These are phyloP conservation scores for Steinernema scapterisci DNA, from an alignment of 2,888 invertebrate species.

Conservation along the genomic window DNA sequence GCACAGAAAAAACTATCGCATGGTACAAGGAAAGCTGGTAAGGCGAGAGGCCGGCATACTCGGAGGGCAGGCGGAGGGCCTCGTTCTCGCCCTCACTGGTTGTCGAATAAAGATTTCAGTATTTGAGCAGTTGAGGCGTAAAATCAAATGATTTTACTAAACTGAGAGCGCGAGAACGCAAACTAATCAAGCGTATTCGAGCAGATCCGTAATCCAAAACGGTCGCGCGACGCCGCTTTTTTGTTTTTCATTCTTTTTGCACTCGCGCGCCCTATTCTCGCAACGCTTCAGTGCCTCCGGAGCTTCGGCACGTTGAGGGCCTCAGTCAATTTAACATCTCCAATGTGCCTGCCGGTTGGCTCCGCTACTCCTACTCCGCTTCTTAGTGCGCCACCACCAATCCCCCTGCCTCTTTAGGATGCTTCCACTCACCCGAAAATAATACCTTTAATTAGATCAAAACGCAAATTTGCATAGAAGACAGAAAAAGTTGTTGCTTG, in stretches of 20 bases:
- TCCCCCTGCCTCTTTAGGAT: slow-evolving; percentile 26
- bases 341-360: slow-evolving; percentile 23
- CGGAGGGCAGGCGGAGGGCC: slow-evolving; percentile 14
- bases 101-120: slow-evolving; percentile 25
- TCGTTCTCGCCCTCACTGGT: slow-evolving; percentile 20
- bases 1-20: slow-evolving; percentile 12
- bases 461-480: slow-evolving; percentile 28
- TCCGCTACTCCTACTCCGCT: slow-evolving; percentile 18
- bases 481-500: slow-evolving; percentile 33
- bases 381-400: slow-evolving; percentile 16
- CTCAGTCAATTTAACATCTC: slow-evolving; percentile 29
- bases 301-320: slow-evolving; percentile 26
- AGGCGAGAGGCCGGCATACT: slow-evolving; percentile 15
- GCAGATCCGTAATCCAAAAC: slow-evolving; percentile 33
- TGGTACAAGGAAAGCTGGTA: slow-evolving; percentile 26
- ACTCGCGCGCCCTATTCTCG: slow-evolving; percentile 31
- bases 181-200: slow-evolving; percentile 33
- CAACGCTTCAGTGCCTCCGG: slow-evolving; percentile 27
- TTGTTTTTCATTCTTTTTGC: slow-evolving; percentile 31
- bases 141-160: slow-evolving; percentile 40
- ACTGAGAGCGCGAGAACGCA: slow-evolving; percentile 34
- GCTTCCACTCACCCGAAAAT: slow-evolving; percentile 29
- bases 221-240: slow-evolving; percentile 32
- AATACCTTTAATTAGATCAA: slow-evolving; percentile 32
- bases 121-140: slow-evolving; percentile 39